Evolutionary conservation across 1,140 invertebrate species (phyloP).

Genomic region (Brevipalpus yothersi): DNA sequence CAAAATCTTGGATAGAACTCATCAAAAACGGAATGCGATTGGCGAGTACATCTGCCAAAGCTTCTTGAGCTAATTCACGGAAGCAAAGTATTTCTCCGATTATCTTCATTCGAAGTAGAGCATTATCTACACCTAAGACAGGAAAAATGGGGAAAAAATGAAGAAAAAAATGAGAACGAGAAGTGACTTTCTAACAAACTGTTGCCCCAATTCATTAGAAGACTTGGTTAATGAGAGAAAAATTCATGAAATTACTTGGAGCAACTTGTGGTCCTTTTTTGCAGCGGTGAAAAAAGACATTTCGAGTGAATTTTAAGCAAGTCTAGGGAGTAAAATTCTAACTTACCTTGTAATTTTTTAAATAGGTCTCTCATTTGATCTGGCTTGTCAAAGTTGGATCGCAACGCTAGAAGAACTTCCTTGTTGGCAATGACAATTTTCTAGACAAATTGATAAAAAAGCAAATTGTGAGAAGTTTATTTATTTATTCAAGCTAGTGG

Average conservation of each 20-base stretch:
- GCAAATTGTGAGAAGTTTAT: background rate
- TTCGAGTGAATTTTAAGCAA: background rate
- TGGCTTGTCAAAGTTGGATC: constrained; percentile 88
- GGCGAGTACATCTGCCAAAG: constrained; percentile 69
- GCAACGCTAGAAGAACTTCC: constrained; percentile 57
- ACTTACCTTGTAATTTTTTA: constrained; percentile 46
- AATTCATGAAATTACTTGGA: constrained; percentile 19
- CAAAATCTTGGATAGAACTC: constrained; percentile 78
- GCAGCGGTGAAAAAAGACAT: constrained; percentile 2
- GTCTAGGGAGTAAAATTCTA: background rate
- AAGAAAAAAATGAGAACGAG: constrained; percentile 9
- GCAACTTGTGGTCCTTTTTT: constrained; percentile 14
- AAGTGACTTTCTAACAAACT: background rate
- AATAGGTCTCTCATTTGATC: constrained; percentile 97
- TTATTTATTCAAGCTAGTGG: background rate
- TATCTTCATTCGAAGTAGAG: constrained; percentile 86
- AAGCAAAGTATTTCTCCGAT: constrained; percentile 93
- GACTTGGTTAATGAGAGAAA: background rate
- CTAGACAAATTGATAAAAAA: constrained; percentile 17
- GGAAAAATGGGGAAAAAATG: background rate
- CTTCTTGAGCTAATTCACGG: constrained; percentile 69
- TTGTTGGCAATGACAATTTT: constrained; percentile 77
- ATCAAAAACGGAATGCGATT: constrained; percentile 87
- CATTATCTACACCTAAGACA: constrained; percentile 55
- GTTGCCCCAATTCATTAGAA: background rate